Base-by-base conservation (phyloP, 2,797 vertebrate genomes). In the Alexandromys oeconomus region DNA sequence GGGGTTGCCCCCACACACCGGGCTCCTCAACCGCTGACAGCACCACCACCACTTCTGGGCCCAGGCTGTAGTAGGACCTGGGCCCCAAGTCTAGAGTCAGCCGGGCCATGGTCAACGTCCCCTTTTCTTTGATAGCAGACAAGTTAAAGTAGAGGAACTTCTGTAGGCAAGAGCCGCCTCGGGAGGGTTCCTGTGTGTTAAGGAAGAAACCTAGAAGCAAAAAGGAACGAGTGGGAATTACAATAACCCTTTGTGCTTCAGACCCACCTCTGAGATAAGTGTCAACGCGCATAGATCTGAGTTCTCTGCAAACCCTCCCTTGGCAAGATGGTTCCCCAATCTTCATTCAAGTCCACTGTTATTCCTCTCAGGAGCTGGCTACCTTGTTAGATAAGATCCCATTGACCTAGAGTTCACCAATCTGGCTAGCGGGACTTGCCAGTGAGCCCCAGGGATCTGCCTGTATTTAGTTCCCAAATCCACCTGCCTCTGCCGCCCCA, bases 141-240 rank as follows among this genome's bases (percentile, higher is more conserved):
- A 98, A 94, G 89, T 98, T 97, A 91, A 98, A 98, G n/a, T 87
- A 97, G 23, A 98, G 97, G 31, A 95, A 61, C 89, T 98, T 98
- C 92, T 78, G 95, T 0, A 98, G 85, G 51, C 97, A 98, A 12
- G 90, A 51, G 14, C 74, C 93, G 25, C 43, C 82, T 3, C 93
- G 84, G n/a, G 71, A 13, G 46, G 21, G 43, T 13, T 96, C 81
- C 51, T 89, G 37, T 4, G 95, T 59, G 46, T 93, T 46, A 84
- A 95, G 67, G 79, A 96, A 94, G 43, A 92, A 86, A 80, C 97
- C 97, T 98, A 79, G 25, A 80, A 40, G 48, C 76, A n/a, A 76
- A 96, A 54, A 96, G 82, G 94, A n/a, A 86, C 25, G 71, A 3
- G 1, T 1, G 25, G 81, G 48, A 67, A 34, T 79, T 87, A 92